Evolutionary conservation across 1,140 invertebrate genomes (phyloP).

Genomic region (Teleogryllus occipitalis): DNA sequence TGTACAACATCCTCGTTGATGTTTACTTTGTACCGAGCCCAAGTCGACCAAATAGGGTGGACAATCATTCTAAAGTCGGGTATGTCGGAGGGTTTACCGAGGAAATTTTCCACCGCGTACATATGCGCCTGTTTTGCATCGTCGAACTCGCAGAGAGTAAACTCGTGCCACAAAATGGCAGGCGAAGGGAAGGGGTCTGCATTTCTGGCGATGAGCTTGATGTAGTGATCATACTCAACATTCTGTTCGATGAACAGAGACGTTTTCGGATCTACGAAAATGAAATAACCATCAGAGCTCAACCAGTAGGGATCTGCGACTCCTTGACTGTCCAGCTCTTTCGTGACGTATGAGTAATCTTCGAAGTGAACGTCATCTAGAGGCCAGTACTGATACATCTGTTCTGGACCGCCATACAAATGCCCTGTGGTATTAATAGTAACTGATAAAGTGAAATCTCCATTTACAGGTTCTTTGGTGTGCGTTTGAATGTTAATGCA

Average conservation of each 20-base stretch:
- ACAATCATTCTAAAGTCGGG: conserved; percentile 65
- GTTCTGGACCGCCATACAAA: conserved; percentile 15
- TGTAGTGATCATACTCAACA: conserved; percentile 32
- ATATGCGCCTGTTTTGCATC: conserved; percentile 53
- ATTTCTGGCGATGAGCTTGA: conserved; percentile 51
- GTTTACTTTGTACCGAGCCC: conserved; percentile 65
- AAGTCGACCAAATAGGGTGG: conserved; percentile 86
- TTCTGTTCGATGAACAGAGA: conserved; percentile 69
- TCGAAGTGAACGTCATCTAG: background rate
- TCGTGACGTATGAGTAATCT: conserved; percentile 15
- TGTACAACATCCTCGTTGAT: conserved; percentile 59
- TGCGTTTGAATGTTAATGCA: no score
- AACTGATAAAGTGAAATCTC: no score
- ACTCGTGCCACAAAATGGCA: conserved; percentile 26
- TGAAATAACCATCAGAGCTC: conserved; percentile 54
- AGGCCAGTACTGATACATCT: conserved; percentile 15
- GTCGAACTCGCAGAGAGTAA: conserved; percentile 36
- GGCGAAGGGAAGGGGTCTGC: conserved; percentile 40
- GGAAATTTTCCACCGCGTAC: conserved; percentile 45
- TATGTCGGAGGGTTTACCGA: conserved; percentile 50
- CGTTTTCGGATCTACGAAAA: conserved; percentile 50
- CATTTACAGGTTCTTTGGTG: no score
- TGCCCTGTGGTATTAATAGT: background rate
- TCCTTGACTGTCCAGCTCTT: conserved; percentile 31
- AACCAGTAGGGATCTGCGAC: conserved; percentile 70